Evolutionary conservation across 2,113 vertebrate genomes (phyloP).

Genomic region (Oncorhynchus clarkii): DNA sequence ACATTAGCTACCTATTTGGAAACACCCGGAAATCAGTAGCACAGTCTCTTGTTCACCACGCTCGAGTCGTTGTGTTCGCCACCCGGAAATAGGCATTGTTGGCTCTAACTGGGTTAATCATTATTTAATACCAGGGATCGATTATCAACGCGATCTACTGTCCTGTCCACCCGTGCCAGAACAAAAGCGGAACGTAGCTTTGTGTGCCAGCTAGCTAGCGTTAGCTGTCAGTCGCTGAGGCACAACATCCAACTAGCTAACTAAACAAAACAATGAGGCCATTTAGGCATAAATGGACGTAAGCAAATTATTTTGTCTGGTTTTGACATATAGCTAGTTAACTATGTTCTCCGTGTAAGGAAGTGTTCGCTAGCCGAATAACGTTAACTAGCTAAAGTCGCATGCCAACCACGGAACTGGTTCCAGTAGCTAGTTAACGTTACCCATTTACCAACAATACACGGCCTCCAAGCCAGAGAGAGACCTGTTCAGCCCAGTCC

Average conservation of each 20-base stretch:
- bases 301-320: not conserved
- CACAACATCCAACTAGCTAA: conserved; percentile 9
- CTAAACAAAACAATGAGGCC: not conserved
- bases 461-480: conserved; percentile 62
- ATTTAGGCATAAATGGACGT: not conserved
- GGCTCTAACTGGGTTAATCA: conserved; percentile 51
- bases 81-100: conserved; percentile 53
- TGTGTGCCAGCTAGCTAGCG: too few relatives aligned
- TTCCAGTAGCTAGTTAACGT: conserved; percentile 9
- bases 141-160: conserved; percentile 49
- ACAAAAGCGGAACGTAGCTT: not conserved
- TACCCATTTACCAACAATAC: conserved; percentile 66
- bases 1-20: not conserved
- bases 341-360: not conserved
- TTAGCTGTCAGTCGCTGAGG: conserved; percentile 7
- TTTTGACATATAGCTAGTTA: not conserved
- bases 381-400: conserved; percentile 2
- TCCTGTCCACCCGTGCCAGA: conserved; percentile 52
- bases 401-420: conserved; percentile 15
- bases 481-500: conserved; percentile 45
- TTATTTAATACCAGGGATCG: conserved; percentile 54
- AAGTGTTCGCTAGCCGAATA: not conserved
- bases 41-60: conserved; percentile 27
- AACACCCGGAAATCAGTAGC: conserved; percentile 69
- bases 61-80: conserved; percentile 36